Base-by-base conservation (phyloP, 2,113 vertebrate species). In the Eulemur rufifrons region DNA sequence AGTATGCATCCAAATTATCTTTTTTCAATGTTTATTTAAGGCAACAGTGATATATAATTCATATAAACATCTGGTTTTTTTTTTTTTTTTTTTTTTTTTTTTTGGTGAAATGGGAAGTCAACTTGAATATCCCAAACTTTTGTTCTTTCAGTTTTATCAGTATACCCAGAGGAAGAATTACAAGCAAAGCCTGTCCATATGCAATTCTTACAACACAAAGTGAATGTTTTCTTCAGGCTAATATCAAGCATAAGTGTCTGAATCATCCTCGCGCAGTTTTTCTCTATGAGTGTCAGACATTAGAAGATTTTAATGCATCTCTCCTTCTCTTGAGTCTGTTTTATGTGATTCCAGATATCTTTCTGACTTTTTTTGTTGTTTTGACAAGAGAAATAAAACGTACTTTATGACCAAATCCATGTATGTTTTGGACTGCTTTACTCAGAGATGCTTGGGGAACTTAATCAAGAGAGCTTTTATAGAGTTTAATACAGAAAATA, bases 341-440 rank as follows among this genome's bases (percentile, higher is more conserved):
- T 98, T 71, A 94, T 82, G 73, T 5, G 88, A 97, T 96, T 97
- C 94, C 86, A 96, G 83, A 95, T 94, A 96, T 71, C 95, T 86
- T 96, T 83, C 68, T 59, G 39, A 95, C 27, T 83, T 73, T 17
- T 85, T 93, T 20, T 90, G 69, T 92, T 86, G 95, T 97, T 96
- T 97, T 97, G 94, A 98, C 88, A 94, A 97, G 97, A 96, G 1
- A 13, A 98, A 97, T 97, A 97, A 98, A 98, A 54, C 78, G 68
- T 1, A 84, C 20, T 97, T 97, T 98, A 98, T 98, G 32, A 15
- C 1, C 96, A 97, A 97, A 97, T 59, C 81, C 88, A 23, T 93
- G 81, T 91, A 86, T 86, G 96, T 97, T 96, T 96, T 93, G 73
- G 73, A 85, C 90, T 97, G 59, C 64, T 97, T 95, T 87, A 59